phyloP scores from a whole-genome alignment of 2,797 vertebrate genomes.

The Sarcophilus harrisii region DNA sequence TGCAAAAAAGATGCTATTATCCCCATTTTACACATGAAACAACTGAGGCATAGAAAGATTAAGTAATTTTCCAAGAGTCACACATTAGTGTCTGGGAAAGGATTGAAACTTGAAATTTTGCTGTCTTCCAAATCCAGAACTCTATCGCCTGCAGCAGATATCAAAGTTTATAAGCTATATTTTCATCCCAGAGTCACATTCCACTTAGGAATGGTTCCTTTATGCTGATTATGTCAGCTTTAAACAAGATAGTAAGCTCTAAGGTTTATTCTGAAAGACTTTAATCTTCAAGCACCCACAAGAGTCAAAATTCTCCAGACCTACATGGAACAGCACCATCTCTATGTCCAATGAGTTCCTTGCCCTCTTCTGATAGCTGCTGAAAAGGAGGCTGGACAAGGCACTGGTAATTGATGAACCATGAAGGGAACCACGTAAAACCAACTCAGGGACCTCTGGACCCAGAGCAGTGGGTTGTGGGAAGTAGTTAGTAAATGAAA shows the following conservation, averaged over 20 bases:
- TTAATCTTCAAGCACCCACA: background rate
- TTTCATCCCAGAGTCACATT: background rate
- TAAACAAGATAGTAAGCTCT: background rate
- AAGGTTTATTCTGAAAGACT: background rate
- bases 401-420: background rate
- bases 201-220: background rate
- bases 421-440: background rate
- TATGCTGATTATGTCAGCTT: background rate
- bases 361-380: background rate
- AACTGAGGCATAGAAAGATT: no score
- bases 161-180: background rate
- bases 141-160: background rate
- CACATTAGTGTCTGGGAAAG: background rate
- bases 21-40: no score
- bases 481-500: slow-evolving; percentile 78
- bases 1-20: no score
- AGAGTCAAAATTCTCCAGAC: background rate
- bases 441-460: slow-evolving; percentile 88
- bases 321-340: background rate
- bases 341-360: slow-evolving; percentile 1
- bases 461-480: slow-evolving; percentile 88
- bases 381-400: background rate
- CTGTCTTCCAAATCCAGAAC: background rate
- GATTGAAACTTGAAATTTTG: background rate
- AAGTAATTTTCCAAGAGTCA: no score